These are phyloP conservation scores for Pseudomyrmex concolor DNA, from an alignment of 1,140 invertebrate genomes.

Conservation along the genomic window DNA sequence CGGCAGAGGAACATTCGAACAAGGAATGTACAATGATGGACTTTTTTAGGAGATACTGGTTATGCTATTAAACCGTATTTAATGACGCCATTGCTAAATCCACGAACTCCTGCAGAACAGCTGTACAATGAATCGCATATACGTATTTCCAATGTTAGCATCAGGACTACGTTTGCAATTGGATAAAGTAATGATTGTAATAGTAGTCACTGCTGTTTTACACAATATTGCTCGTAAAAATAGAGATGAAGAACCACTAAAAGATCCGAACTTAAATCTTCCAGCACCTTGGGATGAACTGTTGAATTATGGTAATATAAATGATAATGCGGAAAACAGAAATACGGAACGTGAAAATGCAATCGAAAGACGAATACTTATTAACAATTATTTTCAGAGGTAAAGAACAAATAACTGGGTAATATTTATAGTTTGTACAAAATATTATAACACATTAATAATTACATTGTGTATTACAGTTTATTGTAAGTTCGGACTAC, in stretches of 20 bases:
- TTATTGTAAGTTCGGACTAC: constrained; percentile 1
- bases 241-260: neutral
- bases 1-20: constrained; percentile 49
- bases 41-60: constrained; percentile 24
- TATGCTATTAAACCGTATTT: constrained; percentile 8
- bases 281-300: neutral
- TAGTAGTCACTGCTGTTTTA: neutral
- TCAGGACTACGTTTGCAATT: neutral
- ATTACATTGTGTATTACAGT: constrained; percentile 6
- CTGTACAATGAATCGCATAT: constrained; percentile 20
- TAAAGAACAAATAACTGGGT: neutral
- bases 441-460: constrained; percentile 13
- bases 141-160: constrained; percentile 7
- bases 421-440: neutral
- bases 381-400: constrained; percentile 3
- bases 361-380: neutral
- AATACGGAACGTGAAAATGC: neutral
- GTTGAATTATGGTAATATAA: constrained; percentile 5
- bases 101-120: constrained; percentile 20
- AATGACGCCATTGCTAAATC: neutral
- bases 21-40: neutral
- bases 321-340: constrained; percentile 1
- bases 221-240: constrained; percentile 2
- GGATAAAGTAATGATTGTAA: neutral
- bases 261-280: neutral